These are phyloP conservation scores for Rhopalosiphum padi DNA, from an alignment of 1,140 invertebrate genomes.

Conservation along the genomic window DNA sequence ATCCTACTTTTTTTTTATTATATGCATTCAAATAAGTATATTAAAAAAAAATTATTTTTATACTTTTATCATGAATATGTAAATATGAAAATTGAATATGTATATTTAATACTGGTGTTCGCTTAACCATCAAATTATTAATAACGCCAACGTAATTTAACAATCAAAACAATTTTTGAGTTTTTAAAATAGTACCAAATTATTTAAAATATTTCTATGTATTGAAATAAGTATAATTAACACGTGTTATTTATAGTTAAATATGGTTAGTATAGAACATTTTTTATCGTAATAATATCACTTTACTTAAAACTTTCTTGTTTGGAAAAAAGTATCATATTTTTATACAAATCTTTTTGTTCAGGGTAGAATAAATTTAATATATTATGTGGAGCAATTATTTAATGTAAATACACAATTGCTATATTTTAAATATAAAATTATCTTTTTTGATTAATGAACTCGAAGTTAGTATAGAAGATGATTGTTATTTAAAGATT, in stretches of 20 bases:
- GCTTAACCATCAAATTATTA: no score
- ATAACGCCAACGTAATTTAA: not conserved
- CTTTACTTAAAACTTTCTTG: not conserved
- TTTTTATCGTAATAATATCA: not conserved
- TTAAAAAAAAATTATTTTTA: not conserved
- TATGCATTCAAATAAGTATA: not conserved
- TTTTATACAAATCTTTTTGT: not conserved
- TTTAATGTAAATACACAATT: not conserved
- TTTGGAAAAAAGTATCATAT: not conserved
- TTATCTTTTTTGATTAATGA: not conserved
- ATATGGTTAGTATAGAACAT: not conserved
- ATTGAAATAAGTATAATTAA: not conserved
- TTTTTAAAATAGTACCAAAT: not conserved
- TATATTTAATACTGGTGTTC: not conserved
- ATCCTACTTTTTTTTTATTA: not conserved
- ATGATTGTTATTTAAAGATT: not conserved
- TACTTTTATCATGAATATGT: not conserved
- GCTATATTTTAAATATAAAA: not conserved
- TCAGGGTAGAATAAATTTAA: not conserved
- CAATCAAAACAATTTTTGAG: not conserved
- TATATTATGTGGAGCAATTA: not conserved
- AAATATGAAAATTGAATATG: no score
- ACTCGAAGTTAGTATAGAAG: not conserved
- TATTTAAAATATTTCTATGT: not conserved
- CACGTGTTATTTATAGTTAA: not conserved